Evolutionary conservation across 2,888 invertebrate genomes (phyloP).

Genomic region (Hydrotaea cyrtoneurina): DNA sequence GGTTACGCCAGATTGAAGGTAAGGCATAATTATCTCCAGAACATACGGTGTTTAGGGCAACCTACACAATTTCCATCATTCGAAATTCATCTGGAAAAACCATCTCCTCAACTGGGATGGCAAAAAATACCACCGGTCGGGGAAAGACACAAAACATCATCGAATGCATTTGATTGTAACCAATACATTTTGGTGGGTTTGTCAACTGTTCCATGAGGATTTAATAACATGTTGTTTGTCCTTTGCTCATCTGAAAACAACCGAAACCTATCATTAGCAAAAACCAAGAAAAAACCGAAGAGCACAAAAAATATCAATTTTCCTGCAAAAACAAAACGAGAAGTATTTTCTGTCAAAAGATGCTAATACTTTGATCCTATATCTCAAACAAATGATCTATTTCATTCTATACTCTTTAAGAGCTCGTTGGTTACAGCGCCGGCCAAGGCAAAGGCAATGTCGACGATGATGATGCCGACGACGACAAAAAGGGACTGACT

Average conservation of each 20-base stretch:
- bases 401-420: conserved; percentile 18
- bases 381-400: conserved; percentile 66
- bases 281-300: conserved; percentile 36
- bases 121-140: too few species aligned
- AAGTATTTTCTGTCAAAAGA: conserved; percentile 30
- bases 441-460: background rate
- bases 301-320: conserved; percentile 65
- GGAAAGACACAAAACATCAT: background rate
- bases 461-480: conserved; percentile 36
- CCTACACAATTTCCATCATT: too few species aligned
- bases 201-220: conserved; percentile 67
- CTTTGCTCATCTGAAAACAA: conserved; percentile 32
- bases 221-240: conserved; percentile 62
- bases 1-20: too few species aligned
- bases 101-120: too few species aligned
- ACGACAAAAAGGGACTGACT: conserved; percentile 16
- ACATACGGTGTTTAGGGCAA: too few species aligned
- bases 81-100: too few species aligned
- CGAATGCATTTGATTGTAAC: conserved; percentile 47
- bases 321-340: conserved; percentile 22
- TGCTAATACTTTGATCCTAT: conserved; percentile 67
- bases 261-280: conserved; percentile 59
- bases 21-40: too few species aligned
- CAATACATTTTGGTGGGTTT: conserved; percentile 68
- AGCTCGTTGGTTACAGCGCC: conserved; percentile 16